Base-by-base conservation (phyloP, 2,888 invertebrate genomes). In the Lacanobia oleracea region DNA sequence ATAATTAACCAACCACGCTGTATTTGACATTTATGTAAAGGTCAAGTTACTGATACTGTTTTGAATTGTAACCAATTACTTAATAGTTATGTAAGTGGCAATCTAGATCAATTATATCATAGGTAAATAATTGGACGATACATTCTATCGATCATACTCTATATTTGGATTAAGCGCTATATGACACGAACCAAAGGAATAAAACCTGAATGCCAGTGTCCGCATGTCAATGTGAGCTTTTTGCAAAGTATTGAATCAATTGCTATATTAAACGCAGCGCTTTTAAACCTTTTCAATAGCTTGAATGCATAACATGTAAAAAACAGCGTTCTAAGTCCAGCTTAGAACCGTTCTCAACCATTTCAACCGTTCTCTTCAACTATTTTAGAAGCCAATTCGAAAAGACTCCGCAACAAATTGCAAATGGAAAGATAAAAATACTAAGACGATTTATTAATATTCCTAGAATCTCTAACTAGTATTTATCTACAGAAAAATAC, bases 21-120 rank as follows among this genome's bases (percentile, higher is more conserved):
- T 45, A 40, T 78, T 63, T 63, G 63, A 59, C 59, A 73, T 73
- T 59, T 43, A 51, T 48, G 43, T 45, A 56, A 79, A 54, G 53
- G 59, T 73, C 48, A 63, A 12, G 23, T 61, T 56, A 56, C 12
- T 10, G 50, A 61, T 37, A 61, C 23, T 50, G 9, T 61, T 77
- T 54, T 50, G 23, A 54, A 56, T 27, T 18, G 16, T 50, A 40
- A 14, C 16, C 23, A 21, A 45, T 21, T 56, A 73, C 3, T 21
- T 54, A 57, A 72, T 33, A 51, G 75, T 75, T 74, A 64, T 23
- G 9, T 54, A 54, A 61, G 16, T 40, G 43, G 7, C 14, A 2
- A 10, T 33, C 40, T 67, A 76, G 40, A 8, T 40, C 9, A 37
- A 18, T 40, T 12, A 18, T 18, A 18, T 27, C 48, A 9, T 54